Evolutionary conservation across 2,113 vertebrate species (phyloP), one percentile per base, ranked within the genome.

Genomic region (Toxotes chatareus): DNA sequence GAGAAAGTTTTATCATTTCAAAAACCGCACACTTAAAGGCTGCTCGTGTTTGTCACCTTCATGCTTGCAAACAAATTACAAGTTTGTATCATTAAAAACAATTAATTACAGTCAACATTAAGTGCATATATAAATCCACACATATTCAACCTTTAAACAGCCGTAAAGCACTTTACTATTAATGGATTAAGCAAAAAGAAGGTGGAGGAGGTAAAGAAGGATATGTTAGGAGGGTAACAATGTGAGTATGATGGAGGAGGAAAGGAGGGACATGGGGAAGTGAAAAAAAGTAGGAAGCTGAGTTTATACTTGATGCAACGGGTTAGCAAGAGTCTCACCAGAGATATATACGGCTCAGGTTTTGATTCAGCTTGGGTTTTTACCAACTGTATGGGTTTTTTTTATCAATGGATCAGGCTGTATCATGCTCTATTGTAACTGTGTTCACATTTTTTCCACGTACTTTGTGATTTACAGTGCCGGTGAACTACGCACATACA

Each of bases 1-100:
- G 34, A 70, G 74, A 79, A 88, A 75, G 72, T 85, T 83, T 80
- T 32, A 80, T 67, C 63, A 47, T 79, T 80, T 76, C 55, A 42
- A 80, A 64, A 88, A 76, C 59, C 47, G 70, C 42, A 71, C 44
- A 67, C 59, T 85, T 69, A 47, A 57, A 76, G 14, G 42, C 36
- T 23, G 21, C 38, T 65, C 0, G 0, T 71, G 36, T 82, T 84
- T 32, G 67, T 79, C 38, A 51, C 72, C 3, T 5, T 75, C 9
- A 7, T 34, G 36, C 40, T 74, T 67, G 64, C 34, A 73, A 69
- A 68, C 34, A 79, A 80, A 73, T 79, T 47, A 79, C 44, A 44
- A 44, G 31, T n/a, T 40, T 3, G 27, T 53, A 23, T 64, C 55
- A 79, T 40, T 73, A 73, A 53, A 61, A 65, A 72, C 40, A 69